A percentile compares a stretch with the other conserved stretches of the same genome.
Conservation (phyloP, 53 echinoderm and acorn worm species). For the Pentamera pediparva region DNA sequence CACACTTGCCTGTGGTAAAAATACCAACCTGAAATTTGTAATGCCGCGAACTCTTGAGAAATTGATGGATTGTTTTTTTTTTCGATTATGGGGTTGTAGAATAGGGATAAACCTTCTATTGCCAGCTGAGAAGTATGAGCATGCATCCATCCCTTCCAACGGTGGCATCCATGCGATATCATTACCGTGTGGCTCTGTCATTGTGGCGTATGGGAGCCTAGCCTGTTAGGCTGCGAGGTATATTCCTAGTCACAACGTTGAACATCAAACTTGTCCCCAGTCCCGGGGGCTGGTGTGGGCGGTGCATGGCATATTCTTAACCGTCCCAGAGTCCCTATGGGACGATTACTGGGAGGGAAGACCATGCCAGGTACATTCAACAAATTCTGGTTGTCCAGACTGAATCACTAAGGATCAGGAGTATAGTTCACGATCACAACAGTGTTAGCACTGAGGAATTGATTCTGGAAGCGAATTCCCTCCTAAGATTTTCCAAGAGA, state of each 20-base stretch:
- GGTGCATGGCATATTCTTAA: slow-evolving; percentile 94
- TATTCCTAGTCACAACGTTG: slow-evolving; percentile 94
- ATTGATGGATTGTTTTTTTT: no score
- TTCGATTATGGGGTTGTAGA: no score
- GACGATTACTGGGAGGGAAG: slow-evolving; percentile 89
- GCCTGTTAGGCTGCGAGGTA: slow-evolving; percentile 73
- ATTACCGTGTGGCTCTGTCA: slow-evolving; percentile 65
- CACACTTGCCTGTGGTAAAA: no score
- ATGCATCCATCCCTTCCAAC: slow-evolving; percentile 30
- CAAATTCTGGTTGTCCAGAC: background rate
- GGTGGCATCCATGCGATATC: slow-evolving; percentile 57
- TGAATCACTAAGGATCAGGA: background rate
- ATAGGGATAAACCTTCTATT: no score
- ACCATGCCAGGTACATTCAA: slow-evolving; percentile 92
- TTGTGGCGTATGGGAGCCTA: slow-evolving; percentile 93
- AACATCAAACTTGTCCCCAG: slow-evolving; percentile 84
- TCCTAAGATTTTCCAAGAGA: no score
- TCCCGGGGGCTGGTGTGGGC: slow-evolving; percentile 67
- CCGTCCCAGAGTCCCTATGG: slow-evolving; percentile 88
- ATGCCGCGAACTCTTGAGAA: no score
- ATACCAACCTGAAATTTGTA: no score
- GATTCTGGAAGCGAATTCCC: background rate
- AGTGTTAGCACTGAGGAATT: no score
- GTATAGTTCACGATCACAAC: no score
- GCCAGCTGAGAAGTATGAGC: no score